Percentiles rank a stretch among this genome's conserved stretches.
Evolutionary conservation across 2,797 vertebrate species (phyloP).

Genomic region (Pelodytes ibericus): DNA sequence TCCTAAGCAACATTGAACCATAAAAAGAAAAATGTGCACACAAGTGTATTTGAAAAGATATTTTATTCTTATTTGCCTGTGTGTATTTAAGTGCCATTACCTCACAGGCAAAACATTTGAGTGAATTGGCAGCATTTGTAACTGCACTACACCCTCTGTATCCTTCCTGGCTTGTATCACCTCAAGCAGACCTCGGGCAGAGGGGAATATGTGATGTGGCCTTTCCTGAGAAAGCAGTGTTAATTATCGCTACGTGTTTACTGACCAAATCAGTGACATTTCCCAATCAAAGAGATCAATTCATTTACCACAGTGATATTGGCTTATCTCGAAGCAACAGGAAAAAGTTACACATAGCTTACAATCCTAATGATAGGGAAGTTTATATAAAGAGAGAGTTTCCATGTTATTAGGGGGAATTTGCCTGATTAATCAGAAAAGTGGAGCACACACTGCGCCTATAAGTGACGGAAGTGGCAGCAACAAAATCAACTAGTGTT

Average conservation of each 20-base stretch:
- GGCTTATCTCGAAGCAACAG: constrained; percentile 3
- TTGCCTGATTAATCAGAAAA: too few species aligned
- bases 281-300: too few species aligned
- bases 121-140: constrained; percentile 30
- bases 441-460: too few species aligned
- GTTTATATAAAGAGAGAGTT: too few species aligned
- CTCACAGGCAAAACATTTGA: constrained; percentile 42
- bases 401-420: too few species aligned
- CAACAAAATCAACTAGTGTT: too few species aligned
- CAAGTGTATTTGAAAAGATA: too few species aligned
- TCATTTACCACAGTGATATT: not conserved
- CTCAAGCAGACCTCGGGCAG: not conserved
- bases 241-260: not conserved
- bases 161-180: constrained; percentile 42
- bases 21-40: too few species aligned
- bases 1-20: not conserved
- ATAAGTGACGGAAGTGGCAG: too few species aligned
- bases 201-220: not conserved
- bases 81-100: constrained; percentile 41
- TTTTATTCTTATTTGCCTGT: not conserved
- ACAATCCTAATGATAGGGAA: too few species aligned
- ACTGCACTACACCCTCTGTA: constrained; percentile 31
- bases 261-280: constrained; percentile 4
- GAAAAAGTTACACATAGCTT: not conserved
- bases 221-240: not conserved